Evolutionary conservation across 2,797 vertebrate species (phyloP), one percentile per base, ranked within the genome.

Genomic region (Phaenicophaeus curvirostris): DNA sequence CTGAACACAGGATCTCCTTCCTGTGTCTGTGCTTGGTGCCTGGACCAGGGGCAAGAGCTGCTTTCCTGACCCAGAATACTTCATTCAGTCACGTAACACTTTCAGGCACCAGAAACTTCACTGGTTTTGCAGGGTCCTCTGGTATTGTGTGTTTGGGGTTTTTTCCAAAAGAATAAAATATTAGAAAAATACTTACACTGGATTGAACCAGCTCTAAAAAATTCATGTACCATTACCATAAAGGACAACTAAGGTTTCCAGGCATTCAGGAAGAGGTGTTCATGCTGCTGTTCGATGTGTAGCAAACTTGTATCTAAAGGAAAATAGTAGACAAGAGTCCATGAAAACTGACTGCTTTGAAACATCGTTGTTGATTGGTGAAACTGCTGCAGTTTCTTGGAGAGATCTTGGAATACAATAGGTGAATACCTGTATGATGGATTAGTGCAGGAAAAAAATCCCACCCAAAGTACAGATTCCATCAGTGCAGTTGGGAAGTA

Each of bases 291-390:
- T 33, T 44, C 72, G 35, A 30, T 57, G 25, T 35, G 21, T 50
- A 67, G n/a, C 50, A 76, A 67, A 42, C 33, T 39, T 57, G 33
- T 3, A 15, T 57, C 58, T 48, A 55, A 51, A 58, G 58, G 37
- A 17, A 42, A 61, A 39, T 16, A 71, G 16, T 30, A 53, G 50
- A 31, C 24, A 57, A 41, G 33, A 67, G 27, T 76, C 54, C 33
- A 63, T 54, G 61, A 41, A 74, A 89, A 78, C 21, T 57, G 59
- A 53, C 31, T 1, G 0, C 67, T 86, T 55, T 63, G 8, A 63
- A 82, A 73, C 0, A 0, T 58, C 8, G 17, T 17, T 55, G 31
- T 15, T 5, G 1, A 10, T 13, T 68, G 35, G 16, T 74, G 46
- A 87, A 44, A 24, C 37, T 4, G 2, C 66, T 68, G 42, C n/a